Evolutionary conservation across 2,888 invertebrate species (phyloP), one percentile per base, ranked within the genome.

Genomic region (Agonopterix heracliana): DNA sequence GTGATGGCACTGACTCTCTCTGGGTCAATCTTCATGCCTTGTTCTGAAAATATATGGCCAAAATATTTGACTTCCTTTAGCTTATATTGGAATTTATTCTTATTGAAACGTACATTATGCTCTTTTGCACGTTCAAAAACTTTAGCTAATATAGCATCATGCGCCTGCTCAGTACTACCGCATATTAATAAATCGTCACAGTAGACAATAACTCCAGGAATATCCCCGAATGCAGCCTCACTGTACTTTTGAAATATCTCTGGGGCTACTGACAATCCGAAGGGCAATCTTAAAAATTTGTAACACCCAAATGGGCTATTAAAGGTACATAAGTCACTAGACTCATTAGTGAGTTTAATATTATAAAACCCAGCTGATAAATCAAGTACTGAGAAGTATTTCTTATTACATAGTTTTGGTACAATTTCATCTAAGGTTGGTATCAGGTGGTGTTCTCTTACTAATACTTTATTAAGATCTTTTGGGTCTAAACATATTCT

Each of bases 211-310:
- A 71, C 64, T 3, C 68, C 64, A n/a, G 63, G 57, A 35, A 74
- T 71, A 44, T 69, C 66, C 14, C 65, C 71, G 54, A 73, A 74
- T 13, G 64, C 58, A 26, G 52, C 54, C 26, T 60, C 55, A 54
- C 66, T 70, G 46, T 57, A 59, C 34, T 54, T 54, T 50, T 74
- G 68, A 55, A 73, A 73, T 10, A 71, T 64, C 58, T 72, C 75
- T 3, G 70, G 62, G 3, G 68, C 63, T 3, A 57, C 52, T n/a
- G 58, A 63, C 5, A 74, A 17, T 0, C 71, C 73, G 61, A 73
- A 74, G 3, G 74, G 66, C 34, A 71, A 34, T 14, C 71, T 56
- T 36, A 54, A 49, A 55, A 64, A 75, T 52, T n/a, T n/a, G n/a
- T n/a, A n/a, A n/a, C n/a, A n/a, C n/a, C n/a, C n/a, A n/a, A n/a